A percentile compares a stretch with the other conserved stretches of the same genome.
phyloP scores from a whole-genome alignment of 2,797 vertebrate species.

The Myripristis jacobus region DNA sequence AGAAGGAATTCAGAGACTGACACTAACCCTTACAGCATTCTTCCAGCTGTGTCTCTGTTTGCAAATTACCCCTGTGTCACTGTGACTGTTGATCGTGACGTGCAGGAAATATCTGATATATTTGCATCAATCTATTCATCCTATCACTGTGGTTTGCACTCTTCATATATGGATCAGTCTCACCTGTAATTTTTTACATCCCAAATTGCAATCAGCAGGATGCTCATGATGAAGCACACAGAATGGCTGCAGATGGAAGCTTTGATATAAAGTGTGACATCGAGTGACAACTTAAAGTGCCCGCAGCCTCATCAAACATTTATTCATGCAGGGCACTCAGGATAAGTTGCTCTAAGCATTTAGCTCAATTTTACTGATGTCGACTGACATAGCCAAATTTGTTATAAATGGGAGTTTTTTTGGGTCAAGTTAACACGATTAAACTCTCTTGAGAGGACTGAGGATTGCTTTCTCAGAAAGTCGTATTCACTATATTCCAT shows the following conservation, averaged over 20 bases:
- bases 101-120: not conserved
- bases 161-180: not conserved
- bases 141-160: not conserved
- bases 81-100: not conserved
- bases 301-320: conserved; percentile 1
- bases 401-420: not conserved
- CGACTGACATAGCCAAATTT: not conserved
- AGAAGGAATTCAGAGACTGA: conserved; percentile 11
- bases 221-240: too few species aligned
- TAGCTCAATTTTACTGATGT: conserved; percentile 1
- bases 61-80: conserved; percentile 6
- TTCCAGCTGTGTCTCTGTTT: not conserved
- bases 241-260: not conserved
- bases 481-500: too few species aligned
- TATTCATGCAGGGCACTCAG: conserved; percentile 3
- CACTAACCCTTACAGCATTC: conserved; percentile 8
- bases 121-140: too few species aligned
- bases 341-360: not conserved
- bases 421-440: too few species aligned
- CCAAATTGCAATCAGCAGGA: too few species aligned
- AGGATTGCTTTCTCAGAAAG: too few species aligned
- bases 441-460: too few species aligned
- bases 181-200: too few species aligned
- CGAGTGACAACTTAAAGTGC: not conserved
- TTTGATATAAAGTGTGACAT: not conserved